Conservation (phyloP, 2,888 invertebrate species). For the Pristionchus mayeri region DNA sequence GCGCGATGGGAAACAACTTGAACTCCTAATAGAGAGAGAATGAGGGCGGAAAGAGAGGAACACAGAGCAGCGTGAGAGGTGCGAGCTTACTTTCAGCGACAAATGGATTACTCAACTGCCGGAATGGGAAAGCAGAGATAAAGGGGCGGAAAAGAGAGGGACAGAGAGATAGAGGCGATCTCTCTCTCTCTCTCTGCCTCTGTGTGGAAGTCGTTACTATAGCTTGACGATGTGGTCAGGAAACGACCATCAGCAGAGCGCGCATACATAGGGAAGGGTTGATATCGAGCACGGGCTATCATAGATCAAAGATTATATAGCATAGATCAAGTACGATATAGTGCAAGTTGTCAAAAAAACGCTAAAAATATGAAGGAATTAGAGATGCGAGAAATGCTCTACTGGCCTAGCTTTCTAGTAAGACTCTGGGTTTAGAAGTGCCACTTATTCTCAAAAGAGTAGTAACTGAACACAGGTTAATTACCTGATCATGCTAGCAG, state of each 20-base stretch:
- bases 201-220: slow-evolving; percentile 23
- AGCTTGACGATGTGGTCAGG: background rate
- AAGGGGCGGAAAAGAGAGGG: slow-evolving; percentile 12
- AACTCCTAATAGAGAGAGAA: slow-evolving; percentile 30
- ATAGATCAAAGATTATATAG: slow-evolving; percentile 10
- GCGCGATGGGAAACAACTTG: background rate
- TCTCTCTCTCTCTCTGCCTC: too few species aligned
- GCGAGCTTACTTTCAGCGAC: background rate
- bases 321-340: too few species aligned
- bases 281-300: background rate
- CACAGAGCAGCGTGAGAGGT: background rate
- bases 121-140: slow-evolving; percentile 17
- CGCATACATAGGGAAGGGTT: too few species aligned
- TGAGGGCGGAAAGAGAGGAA: background rate
- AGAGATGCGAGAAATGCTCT: too few species aligned
- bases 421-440: too few species aligned
- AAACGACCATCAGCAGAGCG: background rate
- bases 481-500: too few species aligned
- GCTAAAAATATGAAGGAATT: background rate
- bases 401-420: too few species aligned
- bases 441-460: too few species aligned
- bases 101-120: slow-evolving; percentile 21
- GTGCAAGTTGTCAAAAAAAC: background rate
- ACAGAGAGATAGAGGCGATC: background rate
- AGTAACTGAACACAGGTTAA: too few species aligned